Conservation (phyloP, 2,113 vertebrate species). For the Rutilus rutilus region DNA sequence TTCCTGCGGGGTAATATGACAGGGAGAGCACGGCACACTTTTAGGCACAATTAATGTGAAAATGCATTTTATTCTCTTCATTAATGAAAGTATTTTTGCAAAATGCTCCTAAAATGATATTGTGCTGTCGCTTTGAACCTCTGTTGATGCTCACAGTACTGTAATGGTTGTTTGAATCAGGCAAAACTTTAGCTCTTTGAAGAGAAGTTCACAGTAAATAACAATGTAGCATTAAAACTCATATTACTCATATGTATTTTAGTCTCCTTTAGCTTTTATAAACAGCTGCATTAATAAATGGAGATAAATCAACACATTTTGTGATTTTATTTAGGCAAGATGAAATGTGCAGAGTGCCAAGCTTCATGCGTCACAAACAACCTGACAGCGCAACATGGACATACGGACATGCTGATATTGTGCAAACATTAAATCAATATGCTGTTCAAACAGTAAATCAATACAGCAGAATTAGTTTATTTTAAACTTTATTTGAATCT, state of each 20-base stretch:
- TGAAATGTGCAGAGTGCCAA: background rate
- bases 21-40: background rate
- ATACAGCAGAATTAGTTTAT: conserved; percentile 27
- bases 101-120: background rate
- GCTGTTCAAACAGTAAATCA: conserved; percentile 53
- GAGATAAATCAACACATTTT: background rate
- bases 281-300: background rate
- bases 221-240: background rate
- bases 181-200: background rate
- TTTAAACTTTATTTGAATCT: background rate
- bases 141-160: background rate
- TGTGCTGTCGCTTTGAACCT: background rate
- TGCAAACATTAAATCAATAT: conserved; percentile 14
- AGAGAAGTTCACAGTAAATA: background rate
- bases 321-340: background rate
- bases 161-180: background rate
- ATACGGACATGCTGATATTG: background rate
- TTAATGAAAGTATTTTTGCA: background rate
- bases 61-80: background rate
- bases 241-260: background rate
- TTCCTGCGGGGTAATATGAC: conserved; percentile 18
- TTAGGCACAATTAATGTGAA: background rate
- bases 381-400: background rate
- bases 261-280: background rate
- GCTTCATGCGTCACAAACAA: background rate